A percentile compares a stretch with the other conserved stretches of the same genome.
phyloP scores from a whole-genome alignment of 1,140 invertebrate species.

The Vanessa atalanta region DNA sequence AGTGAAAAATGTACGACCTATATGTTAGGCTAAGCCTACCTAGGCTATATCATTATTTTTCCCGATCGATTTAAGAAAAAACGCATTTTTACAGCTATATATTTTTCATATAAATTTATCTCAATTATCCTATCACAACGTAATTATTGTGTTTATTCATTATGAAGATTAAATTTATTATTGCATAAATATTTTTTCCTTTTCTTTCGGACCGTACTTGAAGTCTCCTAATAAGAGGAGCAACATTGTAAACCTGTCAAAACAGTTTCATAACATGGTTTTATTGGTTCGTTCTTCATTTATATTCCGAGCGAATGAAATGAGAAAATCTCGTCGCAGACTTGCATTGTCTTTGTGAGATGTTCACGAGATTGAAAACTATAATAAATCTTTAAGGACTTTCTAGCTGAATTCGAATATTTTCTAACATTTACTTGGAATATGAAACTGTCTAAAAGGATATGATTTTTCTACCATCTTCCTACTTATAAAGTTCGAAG shows the following conservation, averaged over 20 bases:
- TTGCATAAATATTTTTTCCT: not conserved
- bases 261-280: conserved; percentile 28
- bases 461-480: conserved; percentile 19
- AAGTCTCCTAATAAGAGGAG: not conserved
- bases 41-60: conserved; percentile 1
- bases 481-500: not conserved
- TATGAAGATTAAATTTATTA: not conserved
- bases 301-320: conserved; percentile 30
- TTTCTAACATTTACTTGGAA: conserved; percentile 15
- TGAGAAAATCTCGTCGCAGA: conserved; percentile 24
- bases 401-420: conserved; percentile 8
- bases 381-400: conserved; percentile 34
- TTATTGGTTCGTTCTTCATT: conserved; percentile 32
- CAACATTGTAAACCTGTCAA: conserved; percentile 31
- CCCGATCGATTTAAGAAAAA: not conserved
- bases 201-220: too few species aligned
- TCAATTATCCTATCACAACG: not conserved
- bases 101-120: not conserved
- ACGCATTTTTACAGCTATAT: not conserved
- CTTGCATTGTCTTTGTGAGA: conserved; percentile 34
- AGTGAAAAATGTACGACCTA: conserved; percentile 32
- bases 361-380: conserved; percentile 27
- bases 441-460: conserved; percentile 14
- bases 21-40: conserved; percentile 1
- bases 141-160: not conserved